Conservation (phyloP, 2,888 invertebrate species). For the Margaritifera margaritifera region DNA sequence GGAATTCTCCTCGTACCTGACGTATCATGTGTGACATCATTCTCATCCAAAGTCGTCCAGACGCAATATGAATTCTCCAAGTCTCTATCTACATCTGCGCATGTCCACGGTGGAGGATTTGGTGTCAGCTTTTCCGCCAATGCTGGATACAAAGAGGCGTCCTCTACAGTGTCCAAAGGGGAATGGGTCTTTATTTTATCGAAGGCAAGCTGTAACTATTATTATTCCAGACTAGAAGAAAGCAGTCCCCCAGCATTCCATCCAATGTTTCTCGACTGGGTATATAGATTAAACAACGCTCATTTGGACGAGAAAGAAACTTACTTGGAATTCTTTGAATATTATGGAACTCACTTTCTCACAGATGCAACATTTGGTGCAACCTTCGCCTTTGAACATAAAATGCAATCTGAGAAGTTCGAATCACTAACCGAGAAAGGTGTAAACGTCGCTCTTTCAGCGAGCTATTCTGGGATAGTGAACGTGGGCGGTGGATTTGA, state of each 20-base stretch:
- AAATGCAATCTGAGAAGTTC: slow-evolving; percentile 17
- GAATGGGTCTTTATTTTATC: slow-evolving; percentile 25
- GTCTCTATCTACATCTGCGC: slow-evolving; percentile 13
- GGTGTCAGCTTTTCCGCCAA: slow-evolving; percentile 22
- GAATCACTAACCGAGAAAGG: slow-evolving; percentile 2
- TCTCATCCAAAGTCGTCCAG: slow-evolving; percentile 19
- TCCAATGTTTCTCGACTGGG: slow-evolving; percentile 16
- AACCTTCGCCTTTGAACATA: slow-evolving; percentile 22
- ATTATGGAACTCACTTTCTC: slow-evolving; percentile 9
- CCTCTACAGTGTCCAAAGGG: slow-evolving; percentile 16
- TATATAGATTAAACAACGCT: slow-evolving; percentile 10
- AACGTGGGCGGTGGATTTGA: slow-evolving; percentile 6
- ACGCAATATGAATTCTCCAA: slow-evolving; percentile 13
- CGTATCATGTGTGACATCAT: slow-evolving; percentile 25
- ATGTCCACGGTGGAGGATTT: slow-evolving; percentile 12
- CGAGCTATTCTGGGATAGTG: slow-evolving; percentile 10
- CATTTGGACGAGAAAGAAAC: not conserved
- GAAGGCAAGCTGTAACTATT: slow-evolving; percentile 24
- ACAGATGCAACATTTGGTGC: slow-evolving; percentile 23
- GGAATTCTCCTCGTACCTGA: slow-evolving; percentile 25
- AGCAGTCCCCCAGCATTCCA: slow-evolving; percentile 13
- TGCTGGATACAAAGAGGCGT: slow-evolving; percentile 13
- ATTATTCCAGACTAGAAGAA: slow-evolving; percentile 16
- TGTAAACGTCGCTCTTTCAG: slow-evolving; percentile 3
- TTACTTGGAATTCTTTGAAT: slow-evolving; percentile 17